These are phyloP conservation scores for Takifugu bimaculatus DNA, from an alignment of 2,113 vertebrate species.

Conservation along the genomic window DNA sequence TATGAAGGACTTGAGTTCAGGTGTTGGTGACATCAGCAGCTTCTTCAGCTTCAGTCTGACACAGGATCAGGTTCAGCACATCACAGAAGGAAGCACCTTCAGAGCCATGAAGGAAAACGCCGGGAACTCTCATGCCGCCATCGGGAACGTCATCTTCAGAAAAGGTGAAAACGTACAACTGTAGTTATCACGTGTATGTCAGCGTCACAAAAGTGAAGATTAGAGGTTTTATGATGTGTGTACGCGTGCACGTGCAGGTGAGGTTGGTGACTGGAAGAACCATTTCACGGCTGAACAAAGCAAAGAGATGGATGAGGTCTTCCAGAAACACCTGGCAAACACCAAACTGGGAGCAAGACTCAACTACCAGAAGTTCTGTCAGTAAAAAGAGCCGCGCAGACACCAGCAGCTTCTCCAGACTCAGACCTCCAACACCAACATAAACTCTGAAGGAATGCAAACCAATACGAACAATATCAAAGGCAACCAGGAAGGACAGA, in stretches of 20 bases:
- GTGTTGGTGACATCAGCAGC: constrained; percentile 56
- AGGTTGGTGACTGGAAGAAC: constrained; percentile 73
- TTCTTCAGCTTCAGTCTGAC: constrained; percentile 66
- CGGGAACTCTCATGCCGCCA: constrained; percentile 57
- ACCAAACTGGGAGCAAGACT: constrained; percentile 66
- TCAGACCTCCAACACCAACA: not conserved
- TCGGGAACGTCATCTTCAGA: constrained; percentile 70
- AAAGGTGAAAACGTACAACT: constrained; percentile 53
- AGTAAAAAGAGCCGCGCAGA: constrained; percentile 12
- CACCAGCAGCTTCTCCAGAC: not conserved
- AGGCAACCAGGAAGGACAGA: no score
- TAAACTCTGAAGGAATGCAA: no score
- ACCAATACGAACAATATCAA: no score
- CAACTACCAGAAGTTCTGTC: constrained; percentile 65
- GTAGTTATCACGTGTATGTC: no score
- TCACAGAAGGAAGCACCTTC: constrained; percentile 63
- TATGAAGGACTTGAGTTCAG: constrained; percentile 62
- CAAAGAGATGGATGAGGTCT: constrained; percentile 76
- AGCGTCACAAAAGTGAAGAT: no score
- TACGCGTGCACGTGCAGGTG: constrained; percentile 33
- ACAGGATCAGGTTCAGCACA: constrained; percentile 58
- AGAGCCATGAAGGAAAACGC: constrained; percentile 62
- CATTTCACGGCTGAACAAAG: constrained; percentile 72
- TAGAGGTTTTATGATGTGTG: no score
- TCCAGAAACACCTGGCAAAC: constrained; percentile 65